Evolutionary conservation across 2,888 invertebrate species (phyloP), one percentile per base, ranked within the genome.

Genomic region (Linyphia triangularis): DNA sequence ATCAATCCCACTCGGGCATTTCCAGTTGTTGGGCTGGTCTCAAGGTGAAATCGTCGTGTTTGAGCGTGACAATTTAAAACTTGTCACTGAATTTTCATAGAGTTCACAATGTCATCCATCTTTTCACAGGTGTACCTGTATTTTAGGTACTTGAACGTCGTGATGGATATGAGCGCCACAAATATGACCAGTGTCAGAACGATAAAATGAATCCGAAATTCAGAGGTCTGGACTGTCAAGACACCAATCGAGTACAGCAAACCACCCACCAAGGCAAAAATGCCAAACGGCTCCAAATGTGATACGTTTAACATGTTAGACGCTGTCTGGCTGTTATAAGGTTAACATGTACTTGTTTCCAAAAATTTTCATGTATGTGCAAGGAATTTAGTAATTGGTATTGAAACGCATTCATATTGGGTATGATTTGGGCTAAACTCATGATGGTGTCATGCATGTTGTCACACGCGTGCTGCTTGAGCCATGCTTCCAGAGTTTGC

Each of bases 241-340:
- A 82, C 63, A 4, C 61, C 63, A 28, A 82, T 82, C 0, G 72
- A 82, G 30, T 82, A 82, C 19, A 82, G 22, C 28, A 82, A 43
- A 13, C 82, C 82, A 2, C 72, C 61, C 0, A 43, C 72, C 0
- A 82, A 30, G 0, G 82, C 28, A 16, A 72, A 72, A 6, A 82
- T 24, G 2, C 70, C 82, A 37, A 72, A 40, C 4, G 72, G 72
- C 19, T 72, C 72, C 28, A 79, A 26, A 7, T n/a, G 4, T 10
- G 37, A 33, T 16, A 63, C 40, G n/a, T 63, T 30, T 13, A 79
- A 40, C 79, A 67, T 57, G 24, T 1, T 43, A 78, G 24, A n/a
- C 65, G 43, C 0, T 10, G 16, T 24, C 65, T 78, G 24, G 78
- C 78, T n/a, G n/a, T n/a, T 10, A n/a, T 6, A 10, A 78, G 28